These are phyloP conservation scores for Cotesia congregata DNA, from an alignment of 2,888 invertebrate species.

Conservation along the genomic window DNA sequence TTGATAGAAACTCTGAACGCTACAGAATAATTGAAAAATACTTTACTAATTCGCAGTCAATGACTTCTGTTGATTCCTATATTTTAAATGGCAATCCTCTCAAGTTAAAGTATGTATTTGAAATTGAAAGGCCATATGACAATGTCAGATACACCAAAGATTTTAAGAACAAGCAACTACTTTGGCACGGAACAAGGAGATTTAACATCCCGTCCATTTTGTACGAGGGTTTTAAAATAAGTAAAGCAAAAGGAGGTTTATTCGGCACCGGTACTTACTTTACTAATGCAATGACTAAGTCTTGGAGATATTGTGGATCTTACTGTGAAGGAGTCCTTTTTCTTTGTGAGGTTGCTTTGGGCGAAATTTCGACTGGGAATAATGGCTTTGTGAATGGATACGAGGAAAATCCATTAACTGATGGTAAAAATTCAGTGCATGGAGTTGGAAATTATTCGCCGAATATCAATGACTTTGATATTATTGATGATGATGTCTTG, in stretches of 20 bases:
- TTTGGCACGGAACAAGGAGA: not conserved
- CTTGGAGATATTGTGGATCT: not conserved
- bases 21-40: not conserved
- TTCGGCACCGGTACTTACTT: not conserved
- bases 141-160: not conserved
- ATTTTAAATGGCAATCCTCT: not conserved
- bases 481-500: too few relatives aligned
- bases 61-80: not conserved
- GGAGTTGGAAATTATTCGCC: too few relatives aligned
- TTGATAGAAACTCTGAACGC: not conserved
- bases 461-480: too few relatives aligned
- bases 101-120: not conserved
- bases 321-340: not conserved
- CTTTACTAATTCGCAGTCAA: not conserved
- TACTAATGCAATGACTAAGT: not conserved
- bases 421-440: not conserved
- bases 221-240: not conserved
- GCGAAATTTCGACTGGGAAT: not conserved
- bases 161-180: not conserved
- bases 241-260: not conserved
- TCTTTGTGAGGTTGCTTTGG: not conserved
- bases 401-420: not conserved
- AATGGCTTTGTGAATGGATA: not conserved
- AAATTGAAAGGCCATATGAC: not conserved
- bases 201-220: not conserved